Base-by-base conservation (phyloP, 2,888 invertebrate genomes). In the Eubasilissa splendida region DNA sequence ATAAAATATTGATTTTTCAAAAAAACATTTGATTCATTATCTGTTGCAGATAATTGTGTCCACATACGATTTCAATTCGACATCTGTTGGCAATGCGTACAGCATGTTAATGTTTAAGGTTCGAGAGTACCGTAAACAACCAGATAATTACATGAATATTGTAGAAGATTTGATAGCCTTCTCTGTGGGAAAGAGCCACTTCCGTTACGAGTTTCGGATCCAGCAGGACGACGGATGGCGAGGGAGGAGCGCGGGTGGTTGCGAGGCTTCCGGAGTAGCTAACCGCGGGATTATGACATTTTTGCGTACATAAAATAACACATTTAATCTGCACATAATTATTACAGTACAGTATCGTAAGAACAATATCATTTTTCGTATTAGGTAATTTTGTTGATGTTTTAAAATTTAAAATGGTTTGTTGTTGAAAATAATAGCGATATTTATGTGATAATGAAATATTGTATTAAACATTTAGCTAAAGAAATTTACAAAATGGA, bases 121-220 rank as follows among this genome's bases (percentile, higher is more conserved):
- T 42, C 58, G n/a, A 58, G 12, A 58, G n/a, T n/a, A 56, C 71
- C 56, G 56, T 73, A 58, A 73, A 54, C 53, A 70, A 70, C 33
- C 71, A 73, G 71, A 73, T 73, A 42, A 42, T 42, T 56, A 22
- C 31, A 11, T 9, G 58, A 58, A 73, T 56, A 68, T 68, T 68
- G 68, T 68, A 68, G 68, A 68, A 50, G 52, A 73, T 31, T 56
- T 56, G 71, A 73, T 12, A 42, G 58, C 12, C n/a, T 33, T 73
- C 56, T 73, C n/a, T 56, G 33, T 73, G 71, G 71, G 31, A 73
- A 73, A 73, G 71, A 50, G 42, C 56, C 71, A 73, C 71, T 56
- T 73, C 71, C 71, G 56, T 11, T 71, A 33, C 71, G 70, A 54
- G 70, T 63, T 22, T 31, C 68, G 54, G 53, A 31, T 54, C 71